A percentile compares a stretch with the other conserved stretches of the same genome.
phyloP scores from a whole-genome alignment of 2,797 vertebrate species.

The Loris lydekkerianus region DNA sequence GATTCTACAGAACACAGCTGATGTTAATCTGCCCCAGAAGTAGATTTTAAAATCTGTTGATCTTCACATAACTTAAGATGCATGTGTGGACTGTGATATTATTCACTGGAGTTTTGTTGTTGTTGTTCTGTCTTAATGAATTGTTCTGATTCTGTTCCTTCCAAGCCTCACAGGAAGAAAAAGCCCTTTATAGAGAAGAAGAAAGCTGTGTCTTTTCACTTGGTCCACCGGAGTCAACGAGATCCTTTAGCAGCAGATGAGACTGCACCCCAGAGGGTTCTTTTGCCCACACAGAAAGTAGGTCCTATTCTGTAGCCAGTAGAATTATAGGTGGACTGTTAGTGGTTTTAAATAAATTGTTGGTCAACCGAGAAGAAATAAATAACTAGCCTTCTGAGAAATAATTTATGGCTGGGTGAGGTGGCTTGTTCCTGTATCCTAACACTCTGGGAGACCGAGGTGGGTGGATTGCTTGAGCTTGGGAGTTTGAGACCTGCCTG shows the following conservation, averaged over 20 bases:
- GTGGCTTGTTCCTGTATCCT: too few relatives aligned
- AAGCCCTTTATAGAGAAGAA: conserved; percentile 98
- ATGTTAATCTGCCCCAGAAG: background rate
- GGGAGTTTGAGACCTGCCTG: too few relatives aligned
- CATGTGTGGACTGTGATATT: background rate
- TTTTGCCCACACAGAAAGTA: conserved; percentile 92
- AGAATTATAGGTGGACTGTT: background rate
- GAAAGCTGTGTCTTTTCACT: conserved; percentile 96
- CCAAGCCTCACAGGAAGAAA: conserved; percentile 97
- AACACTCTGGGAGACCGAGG: too few relatives aligned
- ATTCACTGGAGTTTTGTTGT: background rate
- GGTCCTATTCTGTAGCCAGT: background rate
- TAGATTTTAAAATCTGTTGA: background rate
- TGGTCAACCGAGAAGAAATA: background rate
- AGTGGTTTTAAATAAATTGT: background rate
- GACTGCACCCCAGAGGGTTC: conserved; percentile 96
- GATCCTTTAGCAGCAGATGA: conserved; percentile 97
- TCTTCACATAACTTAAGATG: background rate
- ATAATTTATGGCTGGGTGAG: background rate
- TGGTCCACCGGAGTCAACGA: conserved; percentile 98
- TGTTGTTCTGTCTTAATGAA: background rate
- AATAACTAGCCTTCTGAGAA: background rate
- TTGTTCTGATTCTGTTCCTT: conserved; percentile 60
- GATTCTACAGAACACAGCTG: background rate
- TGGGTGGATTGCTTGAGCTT: too few relatives aligned